phyloP scores from a whole-genome alignment of 2,888 invertebrate genomes.

The Dilophus febrilis region DNA sequence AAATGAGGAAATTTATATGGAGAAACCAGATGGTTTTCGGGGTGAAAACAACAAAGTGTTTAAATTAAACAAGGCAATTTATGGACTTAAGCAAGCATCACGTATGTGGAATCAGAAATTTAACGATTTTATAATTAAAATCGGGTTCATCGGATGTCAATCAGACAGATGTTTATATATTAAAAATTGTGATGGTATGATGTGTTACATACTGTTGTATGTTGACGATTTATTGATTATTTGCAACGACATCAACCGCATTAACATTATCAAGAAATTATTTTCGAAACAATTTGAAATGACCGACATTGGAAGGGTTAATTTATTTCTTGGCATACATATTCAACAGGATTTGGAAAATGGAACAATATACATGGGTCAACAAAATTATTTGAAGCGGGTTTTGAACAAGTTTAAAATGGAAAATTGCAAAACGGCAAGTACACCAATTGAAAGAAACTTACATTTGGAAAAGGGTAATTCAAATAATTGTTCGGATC shows the following conservation, averaged over 20 bases:
- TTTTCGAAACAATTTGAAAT: slow-evolving; percentile 7
- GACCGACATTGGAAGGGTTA: slow-evolving; percentile 8
- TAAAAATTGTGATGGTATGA: background rate
- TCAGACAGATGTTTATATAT: slow-evolving; percentile 9
- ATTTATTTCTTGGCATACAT: slow-evolving; percentile 8
- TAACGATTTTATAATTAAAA: slow-evolving; percentile 7
- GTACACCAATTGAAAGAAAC: slow-evolving; percentile 10
- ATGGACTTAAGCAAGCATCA: slow-evolving; percentile 11
- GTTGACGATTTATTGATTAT: slow-evolving; percentile 8
- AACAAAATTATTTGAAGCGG: slow-evolving; percentile 9
- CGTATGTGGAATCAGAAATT: slow-evolving; percentile 10
- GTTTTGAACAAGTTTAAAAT: slow-evolving; percentile 11
- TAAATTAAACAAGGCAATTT: slow-evolving; percentile 6
- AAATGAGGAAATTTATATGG: slow-evolving; percentile 3
- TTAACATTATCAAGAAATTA: background rate
- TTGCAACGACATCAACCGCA: background rate
- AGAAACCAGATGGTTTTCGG: slow-evolving; percentile 7
- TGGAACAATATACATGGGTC: slow-evolving; percentile 7
- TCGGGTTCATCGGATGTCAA: slow-evolving; percentile 9
- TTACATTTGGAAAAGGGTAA: too few relatives aligned
- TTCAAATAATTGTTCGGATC: background rate
- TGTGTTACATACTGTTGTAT: slow-evolving; percentile 6
- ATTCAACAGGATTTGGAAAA: slow-evolving; percentile 5
- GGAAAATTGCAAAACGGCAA: slow-evolving; percentile 11
- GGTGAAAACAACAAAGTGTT: slow-evolving; percentile 10